Base-by-base conservation (phyloP, 2,797 vertebrate species). In the Coregonus suidteri region DNA sequence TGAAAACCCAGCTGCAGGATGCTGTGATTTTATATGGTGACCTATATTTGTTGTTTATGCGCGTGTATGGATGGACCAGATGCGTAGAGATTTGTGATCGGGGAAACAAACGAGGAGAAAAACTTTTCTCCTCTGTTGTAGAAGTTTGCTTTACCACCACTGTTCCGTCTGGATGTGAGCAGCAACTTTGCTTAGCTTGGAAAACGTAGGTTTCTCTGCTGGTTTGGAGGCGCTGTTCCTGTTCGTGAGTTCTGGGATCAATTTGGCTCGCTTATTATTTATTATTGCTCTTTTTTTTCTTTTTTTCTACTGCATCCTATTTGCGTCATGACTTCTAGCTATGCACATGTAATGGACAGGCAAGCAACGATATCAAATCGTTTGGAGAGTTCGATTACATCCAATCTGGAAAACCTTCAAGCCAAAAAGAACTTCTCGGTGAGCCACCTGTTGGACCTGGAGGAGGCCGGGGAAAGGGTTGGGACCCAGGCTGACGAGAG, bases 341-440 rank as follows among this genome's bases (percentile, higher is more conserved):
- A 98, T 94, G 96, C 95, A 74, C 97, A 97, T 93, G 95, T 97
- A 90, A 95, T 99, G 96, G 97, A 98, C 91, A 94, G 97, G 91
- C 96, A 96, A 85, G 91, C 93, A 83, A 87, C 96, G 85, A 86
- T 97, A 90, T 92, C 96, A 78, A 95, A 94, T 94, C 96, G 97
- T 89, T 93, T 98, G 94, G 97, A 98, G 91, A 96, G 94, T 82
- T 96, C 96, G 53, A 93, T 95, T 88, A 92, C 94, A 71, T 93
- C 95, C 77, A 95, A 94, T 91, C 95, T 97, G 93, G 97, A 99
- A 92, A 96, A 94, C 91, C 94, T 98, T 91, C 98, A 99, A 89
- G 96, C 95, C 84, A 98, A 98, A 85, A 99, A 99, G 96, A 99
- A 98, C 95, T 99, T 99, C 95, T 97, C 97, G 9, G 97, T 99